Percentiles rank a stretch among this genome's conserved stretches.
phyloP scores from a whole-genome alignment of 2,888 invertebrate genomes.

The Tubulanus polymorphus region DNA sequence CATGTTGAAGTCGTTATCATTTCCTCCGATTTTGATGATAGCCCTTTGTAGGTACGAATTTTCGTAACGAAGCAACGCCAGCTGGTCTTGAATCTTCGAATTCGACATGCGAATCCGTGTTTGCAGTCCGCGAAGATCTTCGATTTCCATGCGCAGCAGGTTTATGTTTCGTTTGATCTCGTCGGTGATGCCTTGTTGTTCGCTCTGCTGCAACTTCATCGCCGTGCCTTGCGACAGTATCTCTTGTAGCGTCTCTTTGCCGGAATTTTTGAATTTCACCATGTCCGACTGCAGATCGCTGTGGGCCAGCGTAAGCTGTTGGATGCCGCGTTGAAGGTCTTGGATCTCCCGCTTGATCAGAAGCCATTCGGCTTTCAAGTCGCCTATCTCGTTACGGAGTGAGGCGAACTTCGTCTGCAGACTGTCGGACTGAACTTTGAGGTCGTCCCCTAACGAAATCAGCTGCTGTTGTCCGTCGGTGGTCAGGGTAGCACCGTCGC shows the following conservation, averaged over 20 bases:
- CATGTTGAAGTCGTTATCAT: too few species aligned
- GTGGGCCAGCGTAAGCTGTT: background rate
- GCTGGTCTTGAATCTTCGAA: background rate
- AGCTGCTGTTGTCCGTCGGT: background rate
- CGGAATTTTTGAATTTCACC: background rate
- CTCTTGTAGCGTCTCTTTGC: conserved; percentile 14
- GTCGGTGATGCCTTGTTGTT: too few species aligned
- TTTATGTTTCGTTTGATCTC: background rate
- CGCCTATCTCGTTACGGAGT: conserved; percentile 35
- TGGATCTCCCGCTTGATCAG: conserved; percentile 45
- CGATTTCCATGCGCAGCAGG: background rate
- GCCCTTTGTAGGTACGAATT: background rate
- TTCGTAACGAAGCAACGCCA: background rate
- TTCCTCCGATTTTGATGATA: too few species aligned
- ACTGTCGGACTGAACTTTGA: conserved; percentile 1
- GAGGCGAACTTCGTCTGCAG: conserved; percentile 16
- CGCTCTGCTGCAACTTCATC: conserved; percentile 16
- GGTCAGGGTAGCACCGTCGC: background rate
- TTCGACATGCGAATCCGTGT: background rate
- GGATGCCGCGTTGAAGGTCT: background rate
- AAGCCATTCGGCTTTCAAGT: conserved; percentile 49
- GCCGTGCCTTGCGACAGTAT: conserved; percentile 27
- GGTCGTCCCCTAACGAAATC: background rate
- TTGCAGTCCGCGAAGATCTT: background rate
- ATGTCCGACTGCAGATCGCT: background rate